phyloP scores from a whole-genome alignment of 2,113 vertebrate genomes.

The Nyctibius bracteatus region DNA sequence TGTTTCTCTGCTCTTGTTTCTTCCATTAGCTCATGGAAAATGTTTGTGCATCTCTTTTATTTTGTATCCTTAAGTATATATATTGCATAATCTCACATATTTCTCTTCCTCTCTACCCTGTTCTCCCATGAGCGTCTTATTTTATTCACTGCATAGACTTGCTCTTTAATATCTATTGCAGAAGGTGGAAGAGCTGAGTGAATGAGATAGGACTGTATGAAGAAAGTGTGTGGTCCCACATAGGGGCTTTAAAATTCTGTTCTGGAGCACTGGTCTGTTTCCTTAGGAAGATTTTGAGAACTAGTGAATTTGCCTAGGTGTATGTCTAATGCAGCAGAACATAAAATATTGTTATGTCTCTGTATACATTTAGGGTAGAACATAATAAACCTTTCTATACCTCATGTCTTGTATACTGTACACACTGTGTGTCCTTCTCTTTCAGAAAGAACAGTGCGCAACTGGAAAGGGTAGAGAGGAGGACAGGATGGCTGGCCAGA shows the following conservation, averaged over 20 bases:
- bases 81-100: background rate
- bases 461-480: background rate
- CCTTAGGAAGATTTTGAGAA: background rate
- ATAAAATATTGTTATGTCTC: background rate
- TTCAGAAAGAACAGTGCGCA: background rate
- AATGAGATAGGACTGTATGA: background rate
- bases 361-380: background rate
- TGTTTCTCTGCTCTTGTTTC: background rate
- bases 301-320: background rate
- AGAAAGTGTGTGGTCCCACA: background rate
- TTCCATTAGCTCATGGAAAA: background rate
- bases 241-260: background rate
- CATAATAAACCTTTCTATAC: background rate
- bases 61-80: background rate
- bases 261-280: background rate
- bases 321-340: background rate
- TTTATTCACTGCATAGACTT: background rate
- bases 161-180: background rate
- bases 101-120: background rate
- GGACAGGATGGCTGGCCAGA: background rate
- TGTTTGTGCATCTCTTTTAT: background rate
- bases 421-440: background rate
- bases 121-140: background rate
- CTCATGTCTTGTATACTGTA: background rate
- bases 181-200: background rate